Conservation (phyloP, 2,797 vertebrate species). For the Valencia hispanica region DNA sequence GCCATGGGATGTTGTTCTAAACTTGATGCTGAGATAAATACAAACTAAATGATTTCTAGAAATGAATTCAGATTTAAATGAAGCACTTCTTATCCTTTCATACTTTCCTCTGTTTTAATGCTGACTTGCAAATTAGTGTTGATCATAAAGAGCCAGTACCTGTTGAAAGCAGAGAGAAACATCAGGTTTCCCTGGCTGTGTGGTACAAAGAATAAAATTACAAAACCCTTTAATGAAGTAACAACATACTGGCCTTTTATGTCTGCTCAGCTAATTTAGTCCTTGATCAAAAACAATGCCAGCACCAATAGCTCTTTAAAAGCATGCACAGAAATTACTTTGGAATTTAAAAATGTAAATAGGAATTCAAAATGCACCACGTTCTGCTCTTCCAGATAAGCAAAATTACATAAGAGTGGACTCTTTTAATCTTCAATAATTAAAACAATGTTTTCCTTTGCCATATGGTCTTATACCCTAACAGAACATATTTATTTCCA, state of each 20-base stretch:
- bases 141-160: neutral
- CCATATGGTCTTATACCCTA: neutral
- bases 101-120: neutral
- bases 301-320: neutral
- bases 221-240: neutral
- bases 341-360: slow-evolving; percentile 1
- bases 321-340: neutral
- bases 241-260: neutral
- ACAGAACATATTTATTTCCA: neutral
- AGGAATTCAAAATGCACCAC: neutral
- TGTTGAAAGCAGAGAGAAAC: neutral
- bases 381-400: slow-evolving; percentile 5
- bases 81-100: neutral
- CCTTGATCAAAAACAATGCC: neutral
- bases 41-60: neutral
- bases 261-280: slow-evolving; percentile 2
- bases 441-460: neutral
- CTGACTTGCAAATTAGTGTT: neutral
- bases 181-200: neutral
- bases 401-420: neutral
- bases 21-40: neutral
- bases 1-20: neutral
- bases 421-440: neutral
- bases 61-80: neutral
- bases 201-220: slow-evolving; percentile 1